A percentile compares a stretch with the other conserved stretches of the same genome.
Conservation (phyloP, 1,140 invertebrate species). For the Zaprionus capensis region DNA sequence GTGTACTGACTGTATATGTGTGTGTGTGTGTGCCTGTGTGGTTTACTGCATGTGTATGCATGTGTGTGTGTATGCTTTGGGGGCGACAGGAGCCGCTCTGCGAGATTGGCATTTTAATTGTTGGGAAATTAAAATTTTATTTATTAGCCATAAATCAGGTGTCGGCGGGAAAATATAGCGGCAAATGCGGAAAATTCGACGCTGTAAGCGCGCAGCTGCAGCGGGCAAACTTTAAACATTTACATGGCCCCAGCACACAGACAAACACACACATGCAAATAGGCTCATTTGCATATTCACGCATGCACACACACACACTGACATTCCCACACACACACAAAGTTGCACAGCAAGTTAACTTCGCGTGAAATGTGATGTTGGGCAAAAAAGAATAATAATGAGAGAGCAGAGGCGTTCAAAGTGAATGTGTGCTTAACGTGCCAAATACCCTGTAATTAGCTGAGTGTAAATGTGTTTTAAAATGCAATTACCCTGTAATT, state of each 20-base stretch:
- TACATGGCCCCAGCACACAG: slow-evolving; percentile 25
- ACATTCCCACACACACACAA: neutral
- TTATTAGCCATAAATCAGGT: slow-evolving; percentile 69
- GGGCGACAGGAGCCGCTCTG: neutral
- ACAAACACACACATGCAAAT: slow-evolving; percentile 29
- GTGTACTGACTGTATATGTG: slow-evolving; percentile 8
- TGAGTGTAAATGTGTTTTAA: no score
- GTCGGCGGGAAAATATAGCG: slow-evolving; percentile 19
- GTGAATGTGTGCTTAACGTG: neutral
- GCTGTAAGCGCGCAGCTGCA: slow-evolving; percentile 41
- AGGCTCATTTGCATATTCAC: slow-evolving; percentile 57
- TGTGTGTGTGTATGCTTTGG: slow-evolving; percentile 12
- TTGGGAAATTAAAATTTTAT: slow-evolving; percentile 67
- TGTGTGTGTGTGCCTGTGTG: slow-evolving; percentile 14
- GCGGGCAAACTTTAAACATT: slow-evolving; percentile 41
- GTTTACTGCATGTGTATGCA: neutral
- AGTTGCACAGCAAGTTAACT: slow-evolving; percentile 54
- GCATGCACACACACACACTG: slow-evolving; percentile 14
- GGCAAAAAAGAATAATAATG: slow-evolving; percentile 17
- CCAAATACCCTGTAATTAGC: no score
- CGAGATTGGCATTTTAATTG: slow-evolving; percentile 69
- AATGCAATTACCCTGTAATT: no score
- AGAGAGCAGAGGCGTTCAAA: neutral
- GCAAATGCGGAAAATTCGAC: slow-evolving; percentile 28
- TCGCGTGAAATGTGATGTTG: slow-evolving; percentile 68